A percentile compares a stretch with the other conserved stretches of the same genome.
phyloP scores from a whole-genome alignment of 2,797 vertebrate species.

The Pitangus sulphuratus region DNA sequence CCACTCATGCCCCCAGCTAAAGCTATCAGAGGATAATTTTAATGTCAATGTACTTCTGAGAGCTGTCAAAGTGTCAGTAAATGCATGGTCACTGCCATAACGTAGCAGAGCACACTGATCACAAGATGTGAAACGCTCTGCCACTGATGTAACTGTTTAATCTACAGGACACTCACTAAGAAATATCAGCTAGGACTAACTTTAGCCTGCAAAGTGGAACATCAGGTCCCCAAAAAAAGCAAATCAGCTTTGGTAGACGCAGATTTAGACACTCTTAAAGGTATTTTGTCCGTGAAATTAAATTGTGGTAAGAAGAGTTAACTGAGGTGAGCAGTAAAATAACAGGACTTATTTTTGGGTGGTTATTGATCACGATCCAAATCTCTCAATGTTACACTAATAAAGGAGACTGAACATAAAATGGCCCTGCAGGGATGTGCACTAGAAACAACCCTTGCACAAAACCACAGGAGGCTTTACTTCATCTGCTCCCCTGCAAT shows the following conservation, averaged over 20 bases:
- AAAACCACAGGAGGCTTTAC: background rate
- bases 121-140: background rate
- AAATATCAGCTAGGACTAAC: background rate
- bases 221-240: background rate
- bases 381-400: background rate
- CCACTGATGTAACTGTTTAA: background rate
- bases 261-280: background rate
- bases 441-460: background rate
- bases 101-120: fast-evolving
- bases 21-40: background rate
- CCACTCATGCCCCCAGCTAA: background rate
- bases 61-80: background rate
- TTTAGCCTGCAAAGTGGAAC: background rate
- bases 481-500: background rate
- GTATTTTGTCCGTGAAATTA: background rate
- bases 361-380: background rate
- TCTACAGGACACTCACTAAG: background rate
- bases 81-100: background rate
- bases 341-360: background rate
- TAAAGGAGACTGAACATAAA: background rate
- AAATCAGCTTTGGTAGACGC: background rate
- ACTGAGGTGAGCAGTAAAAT: background rate
- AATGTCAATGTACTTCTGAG: background rate
- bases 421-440: fast-evolving
- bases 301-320: background rate